Conservation (phyloP, 30 jellyfish, hydroid and myxozoan genomes). For the Aurelia aurita region DNA sequence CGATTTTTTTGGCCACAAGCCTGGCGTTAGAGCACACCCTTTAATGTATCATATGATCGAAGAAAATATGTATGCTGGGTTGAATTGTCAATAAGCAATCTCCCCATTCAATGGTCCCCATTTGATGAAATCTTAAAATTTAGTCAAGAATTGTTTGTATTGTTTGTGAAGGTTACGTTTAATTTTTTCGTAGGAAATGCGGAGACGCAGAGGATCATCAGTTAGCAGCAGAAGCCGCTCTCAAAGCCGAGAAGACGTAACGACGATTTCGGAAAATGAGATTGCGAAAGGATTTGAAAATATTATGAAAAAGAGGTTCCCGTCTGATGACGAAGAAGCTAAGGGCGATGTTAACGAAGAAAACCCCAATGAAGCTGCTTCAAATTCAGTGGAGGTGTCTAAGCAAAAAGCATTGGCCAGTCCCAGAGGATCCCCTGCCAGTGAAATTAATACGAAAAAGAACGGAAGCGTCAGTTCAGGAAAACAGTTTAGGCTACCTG, state of each 20-base stretch:
- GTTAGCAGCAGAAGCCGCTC: conserved; percentile 55
- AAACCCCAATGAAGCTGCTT: neutral
- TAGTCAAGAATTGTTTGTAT: no score
- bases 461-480: neutral
- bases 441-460: neutral
- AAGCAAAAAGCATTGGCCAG: neutral
- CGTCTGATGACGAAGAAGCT: conserved; percentile 2
- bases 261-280: conserved; percentile 38
- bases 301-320: conserved; percentile 47
- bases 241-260: conserved; percentile 18
- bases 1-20: no score
- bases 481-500: neutral
- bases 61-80: no score
- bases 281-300: conserved; percentile 59
- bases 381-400: neutral
- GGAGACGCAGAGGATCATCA: conserved; percentile 52
- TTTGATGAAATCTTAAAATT: no score
- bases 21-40: no score
- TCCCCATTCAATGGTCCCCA: no score
- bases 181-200: conserved; percentile 34
- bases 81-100: no score
- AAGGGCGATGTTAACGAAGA: neutral
- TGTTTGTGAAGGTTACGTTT: no score
- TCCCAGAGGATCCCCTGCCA: neutral
- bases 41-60: no score